Base-by-base conservation (phyloP, 2,888 invertebrate species). In the Saturnia japonica region DNA sequence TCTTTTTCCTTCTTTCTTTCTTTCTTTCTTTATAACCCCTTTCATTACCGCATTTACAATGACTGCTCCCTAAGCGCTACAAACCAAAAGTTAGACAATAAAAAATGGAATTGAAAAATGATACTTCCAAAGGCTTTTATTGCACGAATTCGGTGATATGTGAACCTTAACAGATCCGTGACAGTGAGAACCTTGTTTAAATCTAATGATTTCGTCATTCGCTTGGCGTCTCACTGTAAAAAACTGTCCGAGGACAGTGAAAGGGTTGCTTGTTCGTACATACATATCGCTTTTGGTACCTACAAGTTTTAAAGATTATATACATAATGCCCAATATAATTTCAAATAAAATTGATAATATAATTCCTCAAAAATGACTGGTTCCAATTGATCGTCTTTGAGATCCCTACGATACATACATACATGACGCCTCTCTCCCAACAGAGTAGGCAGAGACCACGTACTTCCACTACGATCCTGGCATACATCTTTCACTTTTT, bases 211-310 rank as follows among this genome's bases (percentile, higher is more conserved):
- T 64, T 64, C 64, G 40, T 64, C 64, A 64, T 40, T 40, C 64
- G 11, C 40, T 62, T 62, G 62, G 40, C 64, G 40, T 64, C 40
- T 64, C 34, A 9, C 40, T n/a, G 40, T 40, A 64, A 64, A 64
- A 64, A 40, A 34, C 28, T 64, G n/a, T 19, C n/a, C 64, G 40
- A 64, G 64, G 64, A 64, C 64, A 64, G 64, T 64, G 64, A 64
- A 64, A 64, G 64, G 64, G 40, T n/a, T 8, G 45, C 42, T 25
- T 25, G 25, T 67, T 28, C 9, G n/a, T 67, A 47, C 22, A 22
- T 22, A 22, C 4, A 67, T 25, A 67, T 47, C 4, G 45, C 19
- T 6, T 57, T 67, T 60, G 68, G n/a, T n/a, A n/a, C n/a, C 28
- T 47, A 47, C 42, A 62, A 14, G 45, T 68, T 54, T 66, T 66